Evolutionary conservation across 2,113 vertebrate genomes (phyloP).

Genomic region (Calyptomena viridis): DNA sequence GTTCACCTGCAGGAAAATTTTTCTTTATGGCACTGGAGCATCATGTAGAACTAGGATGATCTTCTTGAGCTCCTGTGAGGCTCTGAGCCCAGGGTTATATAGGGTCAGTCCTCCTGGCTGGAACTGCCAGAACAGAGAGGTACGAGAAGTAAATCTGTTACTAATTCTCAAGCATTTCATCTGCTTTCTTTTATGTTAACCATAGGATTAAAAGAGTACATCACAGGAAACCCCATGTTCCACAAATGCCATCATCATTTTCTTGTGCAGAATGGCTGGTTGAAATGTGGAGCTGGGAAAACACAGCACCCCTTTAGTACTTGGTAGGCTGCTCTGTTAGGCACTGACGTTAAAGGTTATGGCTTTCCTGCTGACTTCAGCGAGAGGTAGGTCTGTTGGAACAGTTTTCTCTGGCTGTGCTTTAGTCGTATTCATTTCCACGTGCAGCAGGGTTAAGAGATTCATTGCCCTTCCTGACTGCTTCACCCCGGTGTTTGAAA

Average conservation of each 20-base stretch:
- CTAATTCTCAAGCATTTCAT: neutral
- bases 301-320: neutral
- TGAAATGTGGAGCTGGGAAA: neutral
- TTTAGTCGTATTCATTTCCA: slow-evolving; percentile 3
- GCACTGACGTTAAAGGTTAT: neutral
- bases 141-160: neutral
- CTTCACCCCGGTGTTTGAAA: neutral
- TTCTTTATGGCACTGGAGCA: neutral
- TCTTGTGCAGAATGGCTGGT: neutral
- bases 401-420: neutral
- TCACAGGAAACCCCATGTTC: neutral
- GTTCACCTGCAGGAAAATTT: neutral
- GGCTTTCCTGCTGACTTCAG: slow-evolving; percentile 40
- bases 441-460: neutral
- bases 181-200: neutral
- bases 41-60: neutral
- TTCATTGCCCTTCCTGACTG: neutral
- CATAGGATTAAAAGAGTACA: neutral
- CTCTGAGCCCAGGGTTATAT: neutral
- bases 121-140: neutral
- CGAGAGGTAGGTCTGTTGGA: neutral
- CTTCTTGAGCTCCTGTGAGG: neutral
- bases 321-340: neutral
- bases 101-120: neutral
- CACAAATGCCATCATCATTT: rapidly evolving